phyloP scores from a whole-genome alignment of 2,888 invertebrate species.

The Dorcus hopei region DNA sequence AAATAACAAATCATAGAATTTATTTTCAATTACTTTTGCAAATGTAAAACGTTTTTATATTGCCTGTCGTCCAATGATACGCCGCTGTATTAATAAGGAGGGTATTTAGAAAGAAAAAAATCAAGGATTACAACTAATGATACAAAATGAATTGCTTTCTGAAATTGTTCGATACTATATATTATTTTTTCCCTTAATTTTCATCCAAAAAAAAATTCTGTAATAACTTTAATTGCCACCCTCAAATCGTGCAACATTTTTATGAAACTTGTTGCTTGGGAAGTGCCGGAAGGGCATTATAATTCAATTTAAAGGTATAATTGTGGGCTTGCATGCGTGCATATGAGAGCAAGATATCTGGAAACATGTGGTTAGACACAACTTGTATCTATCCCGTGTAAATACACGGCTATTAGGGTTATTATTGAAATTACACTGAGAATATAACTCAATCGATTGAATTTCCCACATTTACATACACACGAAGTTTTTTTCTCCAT shows the following conservation, averaged over 20 bases:
- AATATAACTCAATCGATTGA: constrained; percentile 20
- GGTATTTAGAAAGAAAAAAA: too few species aligned
- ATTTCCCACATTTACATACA: neutral
- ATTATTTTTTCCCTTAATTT: too few species aligned
- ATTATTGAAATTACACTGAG: constrained; percentile 29
- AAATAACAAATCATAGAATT: neutral
- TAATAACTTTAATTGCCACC: neutral
- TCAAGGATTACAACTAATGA: too few species aligned
- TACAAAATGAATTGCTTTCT: too few species aligned
- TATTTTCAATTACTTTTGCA: neutral
- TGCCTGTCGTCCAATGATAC: too few species aligned
- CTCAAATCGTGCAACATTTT: neutral
- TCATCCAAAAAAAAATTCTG: neutral
- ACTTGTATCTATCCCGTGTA: constrained; percentile 26
- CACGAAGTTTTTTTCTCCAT: neutral
- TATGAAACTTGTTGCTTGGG: constrained; percentile 4
- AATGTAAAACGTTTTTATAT: too few species aligned
- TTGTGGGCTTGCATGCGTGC: constrained; percentile 37
- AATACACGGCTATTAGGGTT: constrained; percentile 25
- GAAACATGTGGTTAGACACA: constrained; percentile 26
- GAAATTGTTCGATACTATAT: too few species aligned
- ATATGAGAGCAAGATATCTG: constrained; percentile 28
- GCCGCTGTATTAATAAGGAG: too few species aligned
- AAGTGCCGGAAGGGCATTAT: constrained; percentile 28
- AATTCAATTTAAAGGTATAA: constrained; percentile 40